These are phyloP conservation scores for Anas bernieri DNA, from an alignment of 2,797 vertebrate genomes.

Conservation along the genomic window DNA sequence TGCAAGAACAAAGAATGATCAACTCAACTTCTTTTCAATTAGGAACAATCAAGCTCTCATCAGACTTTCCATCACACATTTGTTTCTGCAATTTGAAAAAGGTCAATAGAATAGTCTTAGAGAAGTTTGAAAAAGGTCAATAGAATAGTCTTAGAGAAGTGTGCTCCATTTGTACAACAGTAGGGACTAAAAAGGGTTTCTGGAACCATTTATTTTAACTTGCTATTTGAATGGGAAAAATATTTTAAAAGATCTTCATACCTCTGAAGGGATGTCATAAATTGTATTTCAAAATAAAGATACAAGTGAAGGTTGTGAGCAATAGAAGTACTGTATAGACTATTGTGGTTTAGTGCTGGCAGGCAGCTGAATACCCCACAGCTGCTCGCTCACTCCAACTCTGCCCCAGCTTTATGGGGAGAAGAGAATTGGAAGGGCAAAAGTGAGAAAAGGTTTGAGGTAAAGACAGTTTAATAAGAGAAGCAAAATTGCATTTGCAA, in stretches of 20 bases:
- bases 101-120: neutral
- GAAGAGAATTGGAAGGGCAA: rapidly evolving
- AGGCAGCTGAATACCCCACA: rapidly evolving
- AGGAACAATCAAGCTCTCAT: neutral
- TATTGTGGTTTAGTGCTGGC: neutral
- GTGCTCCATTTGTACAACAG: neutral
- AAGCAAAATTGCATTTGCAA: rapidly evolving
- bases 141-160: neutral
- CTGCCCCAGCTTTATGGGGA: rapidly evolving
- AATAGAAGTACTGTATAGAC: neutral
- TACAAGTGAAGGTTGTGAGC: neutral
- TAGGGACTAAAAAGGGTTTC: neutral
- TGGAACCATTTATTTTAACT: neutral
- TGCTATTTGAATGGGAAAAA: neutral
- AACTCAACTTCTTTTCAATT: neutral
- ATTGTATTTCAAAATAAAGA: neutral
- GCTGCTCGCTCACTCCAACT: rapidly evolving
- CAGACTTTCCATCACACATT: neutral
- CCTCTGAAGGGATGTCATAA: neutral
- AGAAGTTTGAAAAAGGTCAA: neutral
- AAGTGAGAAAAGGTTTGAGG: neutral
- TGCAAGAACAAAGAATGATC: neutral
- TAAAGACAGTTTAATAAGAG: neutral
- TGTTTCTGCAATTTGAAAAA: neutral
- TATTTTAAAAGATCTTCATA: neutral